Conservation (phyloP, 2,888 invertebrate genomes). For the Tridacna crocea region DNA sequence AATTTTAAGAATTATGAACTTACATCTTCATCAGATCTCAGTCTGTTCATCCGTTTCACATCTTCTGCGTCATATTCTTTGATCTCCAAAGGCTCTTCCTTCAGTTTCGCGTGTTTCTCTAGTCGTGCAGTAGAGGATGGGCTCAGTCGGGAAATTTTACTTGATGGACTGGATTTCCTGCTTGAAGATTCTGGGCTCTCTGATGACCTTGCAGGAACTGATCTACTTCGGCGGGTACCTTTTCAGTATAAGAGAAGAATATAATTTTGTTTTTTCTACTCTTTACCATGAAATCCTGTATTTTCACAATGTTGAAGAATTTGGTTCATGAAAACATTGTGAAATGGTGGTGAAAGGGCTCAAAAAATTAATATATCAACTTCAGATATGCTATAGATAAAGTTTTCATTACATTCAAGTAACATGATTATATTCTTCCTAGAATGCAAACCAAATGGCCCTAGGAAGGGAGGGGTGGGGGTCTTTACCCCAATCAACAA, state of each 20-base stretch:
- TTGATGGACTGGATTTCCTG: constrained; percentile 67
- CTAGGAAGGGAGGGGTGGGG: too few relatives aligned
- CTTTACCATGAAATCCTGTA: too few relatives aligned
- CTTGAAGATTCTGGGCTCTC: constrained; percentile 73
- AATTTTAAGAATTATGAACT: too few relatives aligned
- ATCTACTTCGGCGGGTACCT: constrained; percentile 80
- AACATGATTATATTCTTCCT: too few relatives aligned
- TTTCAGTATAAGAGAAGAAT: neutral
- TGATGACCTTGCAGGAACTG: constrained; percentile 81
- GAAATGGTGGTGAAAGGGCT: too few relatives aligned
- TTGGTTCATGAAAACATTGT: too few relatives aligned
- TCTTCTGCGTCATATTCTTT: constrained; percentile 85
- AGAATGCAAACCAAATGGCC: too few relatives aligned
- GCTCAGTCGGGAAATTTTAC: constrained; percentile 69
- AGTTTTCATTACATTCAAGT: too few relatives aligned
- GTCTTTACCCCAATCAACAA: too few relatives aligned
- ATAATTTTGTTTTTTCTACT: too few relatives aligned
- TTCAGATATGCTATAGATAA: too few relatives aligned
- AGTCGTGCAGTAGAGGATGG: constrained; percentile 78
- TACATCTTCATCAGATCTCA: constrained; percentile 84
- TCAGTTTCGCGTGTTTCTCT: constrained; percentile 67
- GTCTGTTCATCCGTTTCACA: constrained; percentile 85
- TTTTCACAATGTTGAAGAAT: too few relatives aligned
- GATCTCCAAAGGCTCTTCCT: constrained; percentile 80
- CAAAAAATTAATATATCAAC: neutral